Percentiles rank a stretch among this genome's conserved stretches.
These are phyloP conservation scores for Oreocharis arfaki DNA, from an alignment of 2,113 vertebrate genomes.

Conservation along the genomic window DNA sequence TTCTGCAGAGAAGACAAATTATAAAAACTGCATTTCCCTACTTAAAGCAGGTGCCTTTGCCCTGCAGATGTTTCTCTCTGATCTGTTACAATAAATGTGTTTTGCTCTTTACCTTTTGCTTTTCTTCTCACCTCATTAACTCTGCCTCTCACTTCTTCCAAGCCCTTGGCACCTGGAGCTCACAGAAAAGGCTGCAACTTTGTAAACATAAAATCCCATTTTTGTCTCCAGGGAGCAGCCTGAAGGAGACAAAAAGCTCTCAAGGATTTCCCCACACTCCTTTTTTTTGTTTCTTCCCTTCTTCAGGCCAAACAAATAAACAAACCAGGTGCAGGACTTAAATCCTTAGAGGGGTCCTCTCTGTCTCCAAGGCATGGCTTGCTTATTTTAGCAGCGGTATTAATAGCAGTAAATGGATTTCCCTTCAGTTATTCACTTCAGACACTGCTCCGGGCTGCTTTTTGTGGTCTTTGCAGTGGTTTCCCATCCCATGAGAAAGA, in stretches of 20 bases:
- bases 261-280: background rate
- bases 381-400: conserved; percentile 15
- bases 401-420: conserved; percentile 41
- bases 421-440: conserved; percentile 12
- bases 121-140: conserved; percentile 72
- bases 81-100: conserved; percentile 21
- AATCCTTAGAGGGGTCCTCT: background rate
- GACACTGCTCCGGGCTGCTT: background rate
- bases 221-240: background rate
- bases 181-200: background rate
- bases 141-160: conserved; percentile 64
- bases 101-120: conserved; percentile 49
- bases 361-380: background rate
- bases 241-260: background rate
- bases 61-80: conserved; percentile 40
- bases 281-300: background rate
- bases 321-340: conserved; percentile 2
- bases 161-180: conserved; percentile 62
- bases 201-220: background rate
- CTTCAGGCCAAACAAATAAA: conserved; percentile 36
- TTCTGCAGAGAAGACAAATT: background rate
- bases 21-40: background rate
- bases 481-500: background rate
- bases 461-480: background rate
- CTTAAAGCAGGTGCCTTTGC: background rate